phyloP scores from a whole-genome alignment of 2,113 vertebrate species.

The Apodemus speciosus region DNA sequence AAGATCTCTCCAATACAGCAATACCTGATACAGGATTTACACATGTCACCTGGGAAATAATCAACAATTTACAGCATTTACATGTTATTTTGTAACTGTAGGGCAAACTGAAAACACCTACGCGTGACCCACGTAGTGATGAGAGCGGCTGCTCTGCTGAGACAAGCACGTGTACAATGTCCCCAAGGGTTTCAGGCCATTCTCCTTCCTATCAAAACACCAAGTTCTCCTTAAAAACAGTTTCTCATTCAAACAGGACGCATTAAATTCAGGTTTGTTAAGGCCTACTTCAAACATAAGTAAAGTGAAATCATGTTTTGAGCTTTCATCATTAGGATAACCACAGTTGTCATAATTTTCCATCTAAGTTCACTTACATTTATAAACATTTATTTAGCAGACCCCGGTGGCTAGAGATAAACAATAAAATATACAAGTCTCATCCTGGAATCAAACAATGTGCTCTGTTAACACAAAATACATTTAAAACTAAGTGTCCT shows the following conservation, averaged over 20 bases:
- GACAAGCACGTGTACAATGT: no score
- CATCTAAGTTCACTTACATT: conserved; percentile 40
- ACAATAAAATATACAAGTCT: neutral
- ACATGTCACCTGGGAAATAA: conserved; percentile 41
- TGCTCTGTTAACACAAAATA: conserved; percentile 56
- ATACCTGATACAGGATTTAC: conserved; percentile 53
- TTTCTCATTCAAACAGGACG: neutral
- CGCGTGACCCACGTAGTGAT: conserved; percentile 18
- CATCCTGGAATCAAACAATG: neutral
- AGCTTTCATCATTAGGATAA: conserved; percentile 32
- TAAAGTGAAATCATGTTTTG: conserved; percentile 14
- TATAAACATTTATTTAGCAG: conserved; percentile 32
- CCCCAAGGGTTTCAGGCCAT: conserved; percentile 3
- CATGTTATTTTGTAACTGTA: neutral
- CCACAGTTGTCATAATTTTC: neutral
- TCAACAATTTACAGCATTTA: neutral
- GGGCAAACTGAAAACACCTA: conserved; percentile 5
- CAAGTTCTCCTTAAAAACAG: conserved; percentile 44
- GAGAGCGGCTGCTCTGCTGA: no score
- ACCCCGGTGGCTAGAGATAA: neutral
- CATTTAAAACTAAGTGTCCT: conserved; percentile 24
- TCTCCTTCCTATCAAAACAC: conserved; percentile 17
- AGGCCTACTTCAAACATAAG: conserved; percentile 46
- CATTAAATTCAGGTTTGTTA: conserved; percentile 50
- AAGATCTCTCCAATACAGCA: conserved; percentile 57